Percentiles rank a stretch among this genome's conserved stretches.
phyloP scores from a whole-genome alignment of 2,113 vertebrate genomes.

The Vidua chalybeata region DNA sequence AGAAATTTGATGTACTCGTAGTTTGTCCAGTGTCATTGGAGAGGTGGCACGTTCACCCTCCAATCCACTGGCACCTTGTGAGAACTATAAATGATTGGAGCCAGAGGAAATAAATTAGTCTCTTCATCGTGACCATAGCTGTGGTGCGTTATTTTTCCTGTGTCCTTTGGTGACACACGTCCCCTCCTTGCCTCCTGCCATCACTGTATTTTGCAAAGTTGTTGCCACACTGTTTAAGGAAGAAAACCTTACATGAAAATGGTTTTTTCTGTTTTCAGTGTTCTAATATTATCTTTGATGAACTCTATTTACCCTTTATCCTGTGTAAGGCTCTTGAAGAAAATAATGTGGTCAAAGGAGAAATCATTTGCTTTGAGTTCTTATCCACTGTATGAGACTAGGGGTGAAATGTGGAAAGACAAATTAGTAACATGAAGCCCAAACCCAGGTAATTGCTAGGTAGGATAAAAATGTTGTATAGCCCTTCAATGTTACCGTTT shows the following conservation, averaged over 20 bases:
- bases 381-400: background rate
- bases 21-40: too few relatives aligned
- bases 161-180: accelerated
- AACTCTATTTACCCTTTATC: background rate
- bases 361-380: background rate
- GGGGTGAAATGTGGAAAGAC: background rate
- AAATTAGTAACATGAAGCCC: background rate
- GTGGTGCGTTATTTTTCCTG: too few relatives aligned
- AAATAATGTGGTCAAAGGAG: background rate
- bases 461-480: background rate
- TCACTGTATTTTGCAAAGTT: background rate
- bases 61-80: too few relatives aligned
- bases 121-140: too few relatives aligned
- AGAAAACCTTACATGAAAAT: background rate
- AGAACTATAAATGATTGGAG: too few relatives aligned
- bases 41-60: too few relatives aligned
- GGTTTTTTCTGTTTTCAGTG: background rate
- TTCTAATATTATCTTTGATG: background rate
- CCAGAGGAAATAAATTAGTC: too few relatives aligned
- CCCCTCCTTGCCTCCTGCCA: background rate
- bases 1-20: too few relatives aligned
- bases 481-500: background rate
- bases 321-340: background rate
- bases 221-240: background rate
- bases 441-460: background rate